phyloP scores from a whole-genome alignment of 2,797 vertebrate species.

The Tamandua tetradactyla region DNA sequence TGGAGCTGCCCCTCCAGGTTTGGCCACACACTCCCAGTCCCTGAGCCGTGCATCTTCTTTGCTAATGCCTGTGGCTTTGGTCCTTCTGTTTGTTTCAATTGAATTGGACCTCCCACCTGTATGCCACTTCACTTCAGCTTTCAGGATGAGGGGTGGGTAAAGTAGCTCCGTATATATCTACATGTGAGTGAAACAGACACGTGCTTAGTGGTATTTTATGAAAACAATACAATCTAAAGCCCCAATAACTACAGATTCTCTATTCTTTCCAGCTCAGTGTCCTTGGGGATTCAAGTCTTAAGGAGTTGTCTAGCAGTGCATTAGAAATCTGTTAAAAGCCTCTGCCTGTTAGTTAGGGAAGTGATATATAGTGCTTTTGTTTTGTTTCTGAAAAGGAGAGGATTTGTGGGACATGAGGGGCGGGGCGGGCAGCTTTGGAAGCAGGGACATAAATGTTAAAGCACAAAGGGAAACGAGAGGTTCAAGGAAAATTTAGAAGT shows the following conservation, averaged over 20 bases:
- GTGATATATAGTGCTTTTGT: conserved; percentile 70
- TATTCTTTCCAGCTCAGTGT: conserved; percentile 77
- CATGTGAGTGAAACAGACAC: conserved; percentile 71
- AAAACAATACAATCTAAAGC: conserved; percentile 82
- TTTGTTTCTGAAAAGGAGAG: conserved; percentile 68
- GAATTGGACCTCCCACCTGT: background rate
- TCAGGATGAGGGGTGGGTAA: too few species aligned
- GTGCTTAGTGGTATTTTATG: conserved; percentile 81
- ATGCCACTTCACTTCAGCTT: background rate
- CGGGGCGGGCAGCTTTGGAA: background rate
- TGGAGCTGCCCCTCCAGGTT: background rate
- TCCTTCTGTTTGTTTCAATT: background rate
- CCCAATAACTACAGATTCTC: conserved; percentile 79
- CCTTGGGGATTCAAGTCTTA: conserved; percentile 81
- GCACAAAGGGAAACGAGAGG: background rate
- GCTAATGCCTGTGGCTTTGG: background rate
- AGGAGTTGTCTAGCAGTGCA: conserved; percentile 79
- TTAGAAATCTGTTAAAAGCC: conserved; percentile 80
- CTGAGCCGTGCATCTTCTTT: background rate
- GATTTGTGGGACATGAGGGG: background rate
- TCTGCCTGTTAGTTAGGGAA: conserved; percentile 71
- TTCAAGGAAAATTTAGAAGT: background rate
- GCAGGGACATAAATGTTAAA: background rate
- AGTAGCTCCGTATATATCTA: background rate
- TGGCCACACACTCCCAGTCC: background rate